These are phyloP conservation scores for Megalonaias nervosa DNA, from an alignment of 1,140 invertebrate genomes.

Conservation along the genomic window DNA sequence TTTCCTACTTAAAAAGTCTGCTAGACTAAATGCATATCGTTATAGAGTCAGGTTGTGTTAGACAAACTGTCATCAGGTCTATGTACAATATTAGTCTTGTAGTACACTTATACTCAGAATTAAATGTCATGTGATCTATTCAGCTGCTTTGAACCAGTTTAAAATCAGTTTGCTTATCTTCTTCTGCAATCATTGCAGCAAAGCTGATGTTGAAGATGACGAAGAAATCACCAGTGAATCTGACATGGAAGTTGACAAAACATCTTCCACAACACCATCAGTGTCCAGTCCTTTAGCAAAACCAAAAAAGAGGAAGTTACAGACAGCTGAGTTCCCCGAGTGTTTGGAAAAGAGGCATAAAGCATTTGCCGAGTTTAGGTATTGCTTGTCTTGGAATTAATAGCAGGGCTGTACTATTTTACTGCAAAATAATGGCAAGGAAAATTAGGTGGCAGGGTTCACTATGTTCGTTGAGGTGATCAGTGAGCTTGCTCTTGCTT, in stretches of 20 bases:
- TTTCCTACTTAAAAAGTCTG: no score
- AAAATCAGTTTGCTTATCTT: not conserved
- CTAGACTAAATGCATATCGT: no score
- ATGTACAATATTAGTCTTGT: no score
- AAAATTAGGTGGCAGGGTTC: no score
- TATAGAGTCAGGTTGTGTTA: no score
- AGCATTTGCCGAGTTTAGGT: slow-evolving; percentile 81
- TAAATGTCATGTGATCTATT: no score
- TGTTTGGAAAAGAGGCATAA: slow-evolving; percentile 78
- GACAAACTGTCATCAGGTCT: no score
- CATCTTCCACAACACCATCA: slow-evolving; percentile 70
- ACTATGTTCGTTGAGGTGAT: no score
- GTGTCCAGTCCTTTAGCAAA: slow-evolving; percentile 23
- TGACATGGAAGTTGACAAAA: slow-evolving; percentile 68
- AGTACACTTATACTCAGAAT: no score
- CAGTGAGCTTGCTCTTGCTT: no score
- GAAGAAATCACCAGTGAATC: slow-evolving; percentile 78
- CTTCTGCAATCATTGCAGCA: not conserved
- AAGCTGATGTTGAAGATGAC: slow-evolving; percentile 57
- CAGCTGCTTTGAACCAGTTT: no score
- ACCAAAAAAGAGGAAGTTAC: slow-evolving; percentile 76
- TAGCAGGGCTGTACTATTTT: not conserved
- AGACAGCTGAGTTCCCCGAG: slow-evolving; percentile 78
- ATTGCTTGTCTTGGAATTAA: slow-evolving; percentile 55
- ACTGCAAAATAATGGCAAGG: no score